phyloP scores from a whole-genome alignment of 2,888 invertebrate species.

The Lycia hirtaria region DNA sequence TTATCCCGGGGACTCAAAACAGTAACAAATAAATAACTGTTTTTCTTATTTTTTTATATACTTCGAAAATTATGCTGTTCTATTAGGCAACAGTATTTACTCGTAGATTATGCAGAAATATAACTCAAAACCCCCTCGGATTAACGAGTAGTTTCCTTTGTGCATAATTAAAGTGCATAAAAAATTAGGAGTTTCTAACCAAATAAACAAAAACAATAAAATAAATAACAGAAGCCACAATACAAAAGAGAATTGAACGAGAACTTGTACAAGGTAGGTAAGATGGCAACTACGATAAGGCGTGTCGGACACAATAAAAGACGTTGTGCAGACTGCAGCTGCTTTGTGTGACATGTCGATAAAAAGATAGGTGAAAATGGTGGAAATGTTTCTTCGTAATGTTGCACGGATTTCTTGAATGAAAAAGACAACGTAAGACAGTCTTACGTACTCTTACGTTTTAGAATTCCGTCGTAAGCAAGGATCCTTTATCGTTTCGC shows the following conservation, averaged over 20 bases:
- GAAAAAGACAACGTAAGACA: neutral
- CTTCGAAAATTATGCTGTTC: no score
- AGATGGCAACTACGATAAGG: slow-evolving; percentile 36
- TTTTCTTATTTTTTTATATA: no score
- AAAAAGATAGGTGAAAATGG: neutral
- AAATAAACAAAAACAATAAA: neutral
- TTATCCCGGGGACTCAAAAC: no score
- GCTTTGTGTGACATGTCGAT: slow-evolving; percentile 25
- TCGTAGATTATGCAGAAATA: no score
- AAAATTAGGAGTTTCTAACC: neutral
- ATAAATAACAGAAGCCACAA: slow-evolving; percentile 9
- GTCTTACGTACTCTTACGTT: no score
- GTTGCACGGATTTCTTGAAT: neutral
- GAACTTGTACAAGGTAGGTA: slow-evolving; percentile 28
- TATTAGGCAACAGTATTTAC: no score
- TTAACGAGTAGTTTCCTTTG: neutral
- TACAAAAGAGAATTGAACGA: slow-evolving; percentile 28
- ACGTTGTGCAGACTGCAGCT: slow-evolving; percentile 22
- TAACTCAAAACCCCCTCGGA: neutral
- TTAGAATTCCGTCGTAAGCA: no score
- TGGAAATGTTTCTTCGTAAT: no score
- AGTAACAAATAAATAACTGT: no score
- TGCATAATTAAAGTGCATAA: no score
- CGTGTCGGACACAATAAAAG: slow-evolving; percentile 32
- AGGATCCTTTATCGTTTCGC: no score